Percentiles rank a stretch among this genome's conserved stretches.
phyloP scores from a whole-genome alignment of 2,888 invertebrate genomes.

The Dicranocentrus wangi region DNA sequence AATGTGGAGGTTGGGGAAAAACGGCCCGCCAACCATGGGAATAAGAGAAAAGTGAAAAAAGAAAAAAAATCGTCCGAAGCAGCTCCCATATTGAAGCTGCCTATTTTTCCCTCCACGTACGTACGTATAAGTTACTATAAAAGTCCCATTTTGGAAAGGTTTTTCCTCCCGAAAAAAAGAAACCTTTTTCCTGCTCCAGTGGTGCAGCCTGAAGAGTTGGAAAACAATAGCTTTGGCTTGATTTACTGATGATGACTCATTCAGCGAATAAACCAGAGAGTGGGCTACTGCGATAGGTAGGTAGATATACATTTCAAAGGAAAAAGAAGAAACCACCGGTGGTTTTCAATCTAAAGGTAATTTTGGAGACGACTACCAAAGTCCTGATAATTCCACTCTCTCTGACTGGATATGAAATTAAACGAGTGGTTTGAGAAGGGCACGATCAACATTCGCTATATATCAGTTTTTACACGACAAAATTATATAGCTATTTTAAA shows the following conservation, averaged over 20 bases:
- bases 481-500: no score
- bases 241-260: slow-evolving; percentile 9
- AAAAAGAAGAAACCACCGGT: no score
- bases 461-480: no score
- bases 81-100: background rate
- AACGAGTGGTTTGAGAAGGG: no score
- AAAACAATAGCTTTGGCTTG: slow-evolving; percentile 3
- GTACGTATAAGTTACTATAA: background rate
- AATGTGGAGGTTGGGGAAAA: background rate
- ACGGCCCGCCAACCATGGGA: background rate
- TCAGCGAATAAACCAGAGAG: background rate
- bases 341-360: no score
- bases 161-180: background rate
- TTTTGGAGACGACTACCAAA: no score
- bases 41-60: background rate
- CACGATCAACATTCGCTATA: no score
- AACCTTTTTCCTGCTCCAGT: background rate
- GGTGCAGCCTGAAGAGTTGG: background rate
- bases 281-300: no score
- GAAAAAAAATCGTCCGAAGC: background rate
- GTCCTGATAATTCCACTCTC: no score
- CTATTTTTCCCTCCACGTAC: no score
- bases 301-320: no score
- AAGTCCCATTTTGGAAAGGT: background rate
- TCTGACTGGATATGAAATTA: no score